Evolutionary conservation across 2,113 vertebrate species (phyloP), one percentile per base, ranked within the genome.

Genomic region (Sebastes schlegelii): DNA sequence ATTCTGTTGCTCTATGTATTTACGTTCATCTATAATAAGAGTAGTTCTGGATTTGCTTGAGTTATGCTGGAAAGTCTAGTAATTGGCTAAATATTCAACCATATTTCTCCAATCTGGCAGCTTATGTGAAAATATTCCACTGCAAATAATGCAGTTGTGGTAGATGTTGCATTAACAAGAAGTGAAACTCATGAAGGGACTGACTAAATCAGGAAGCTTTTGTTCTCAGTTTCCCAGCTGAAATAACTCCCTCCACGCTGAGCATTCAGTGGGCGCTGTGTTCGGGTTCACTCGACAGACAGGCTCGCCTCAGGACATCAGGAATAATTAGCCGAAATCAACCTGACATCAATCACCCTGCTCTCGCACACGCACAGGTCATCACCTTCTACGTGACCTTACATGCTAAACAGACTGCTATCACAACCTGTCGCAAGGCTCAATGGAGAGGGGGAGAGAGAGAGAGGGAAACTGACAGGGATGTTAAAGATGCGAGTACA

Each of bases 401-500:
- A 88, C 84, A 92, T 89, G 90, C 91, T 93, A 91, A 94, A 90
- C 89, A 86, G 93, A 16, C 80, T 55, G 74, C 88, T 85, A 89
- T 86, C 92, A 88, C 85, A 89, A 79, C 89, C 80, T 73, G 84
- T 90, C 90, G 26, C 60, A 46, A 83, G 85, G 74, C 74, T 89
- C 80, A 66, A 69, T n/a, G 74, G 74, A 81, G 61, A 79, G 77
- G 40, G 52, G 26, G 16, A 54, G 13, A 5, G 76, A 19, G 51
- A n/a, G 43, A 82, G 54, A 65, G 19, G 0, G 17, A 42, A 51
- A 62, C 34, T 57, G 72, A 78, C 57, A 63, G 23, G 8, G 34
- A 3, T 4, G 60, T 26, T 46, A 55, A 40, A 52, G 45, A 55
- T 61, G 23, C 10, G 46, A 83, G 58, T 17, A 42, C 45, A 55